Evolutionary conservation across 2,113 vertebrate genomes (phyloP), one percentile per base, ranked within the genome.

Genomic region (Hypomesus transpacificus): DNA sequence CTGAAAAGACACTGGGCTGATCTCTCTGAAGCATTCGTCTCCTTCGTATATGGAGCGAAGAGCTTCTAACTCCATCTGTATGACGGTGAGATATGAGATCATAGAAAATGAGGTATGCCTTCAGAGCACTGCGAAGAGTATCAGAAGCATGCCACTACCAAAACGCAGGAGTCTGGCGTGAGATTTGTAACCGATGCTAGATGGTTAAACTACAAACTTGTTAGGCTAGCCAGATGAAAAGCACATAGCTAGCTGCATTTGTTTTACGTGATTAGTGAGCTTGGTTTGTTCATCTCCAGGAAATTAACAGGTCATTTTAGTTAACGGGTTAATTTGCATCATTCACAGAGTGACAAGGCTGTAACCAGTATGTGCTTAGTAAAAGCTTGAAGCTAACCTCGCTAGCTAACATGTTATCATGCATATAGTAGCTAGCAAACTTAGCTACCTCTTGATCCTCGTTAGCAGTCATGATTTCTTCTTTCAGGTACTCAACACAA

Each of bases 21-120:
- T 87, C 79, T 98, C 96, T 78, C 94, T 98, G 87, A 98, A 99
- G 82, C 95, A 94, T 1, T 93, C 89, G 7, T 99, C 97, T 34
- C 96, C 97, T 87, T 98, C 97, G 59, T 99, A 99, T 85, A 99
- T 98, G 2, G 96, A 99, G 34, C 93, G 95, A 65, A 99, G 91
- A 62, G 95, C 97, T 73, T 99, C 97, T 84, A 98, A 84, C 85
- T 99, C 97, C 97, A 98, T 98, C 97, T 98, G 81, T 22, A 68
- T 61, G 22, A 61, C 9, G 2, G 59, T 24, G 16, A 28, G 59
- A 26, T 16, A n/a, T 14, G 16, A 28, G 59, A 26, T 16, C 39
- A 61, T 26, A 24, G 22, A 6, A 60, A 3, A 56, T 56, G 1
- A n/a, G 52, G 13, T 53, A 53, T 3, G 13, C 13, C 16, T 14